Conservation (phyloP, 2,113 vertebrate genomes). For the Caloenas nicobarica region DNA sequence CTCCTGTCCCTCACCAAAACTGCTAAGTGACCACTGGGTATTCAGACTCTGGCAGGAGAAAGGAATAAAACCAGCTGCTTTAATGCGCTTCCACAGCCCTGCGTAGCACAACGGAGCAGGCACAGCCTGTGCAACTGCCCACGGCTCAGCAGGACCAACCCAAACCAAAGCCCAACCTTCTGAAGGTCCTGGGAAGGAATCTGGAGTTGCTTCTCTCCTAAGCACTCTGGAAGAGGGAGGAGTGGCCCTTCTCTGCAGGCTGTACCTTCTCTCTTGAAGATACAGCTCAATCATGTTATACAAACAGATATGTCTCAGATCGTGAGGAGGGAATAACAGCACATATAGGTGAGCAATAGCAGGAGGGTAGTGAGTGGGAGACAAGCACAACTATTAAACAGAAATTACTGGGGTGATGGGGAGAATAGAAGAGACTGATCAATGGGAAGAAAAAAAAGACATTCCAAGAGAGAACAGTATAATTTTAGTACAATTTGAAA, state of each 20-base stretch:
- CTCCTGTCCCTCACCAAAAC: background rate
- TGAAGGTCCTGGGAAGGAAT: background rate
- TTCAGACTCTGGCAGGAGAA: background rate
- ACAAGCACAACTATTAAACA: background rate
- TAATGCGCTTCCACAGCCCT: fast-evolving
- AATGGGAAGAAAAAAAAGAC: fast-evolving
- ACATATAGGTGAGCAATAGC: background rate
- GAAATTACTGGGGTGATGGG: background rate
- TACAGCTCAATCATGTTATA: background rate
- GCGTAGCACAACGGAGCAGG: fast-evolving
- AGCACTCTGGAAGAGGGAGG: background rate
- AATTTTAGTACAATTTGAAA: background rate
- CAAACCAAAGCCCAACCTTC: background rate
- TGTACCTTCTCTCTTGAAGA: background rate
- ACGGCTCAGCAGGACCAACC: background rate
- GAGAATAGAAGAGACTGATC: background rate
- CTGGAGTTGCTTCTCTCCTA: background rate
- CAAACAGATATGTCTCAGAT: background rate
- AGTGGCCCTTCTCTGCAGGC: background rate
- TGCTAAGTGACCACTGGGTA: background rate
- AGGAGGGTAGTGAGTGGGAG: background rate
- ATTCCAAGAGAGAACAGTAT: background rate
- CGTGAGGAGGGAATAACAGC: background rate
- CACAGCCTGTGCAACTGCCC: fast-evolving
- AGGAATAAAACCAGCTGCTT: background rate